phyloP scores from a whole-genome alignment of 2,888 invertebrate species.

The Rugalucina vietnamica region DNA sequence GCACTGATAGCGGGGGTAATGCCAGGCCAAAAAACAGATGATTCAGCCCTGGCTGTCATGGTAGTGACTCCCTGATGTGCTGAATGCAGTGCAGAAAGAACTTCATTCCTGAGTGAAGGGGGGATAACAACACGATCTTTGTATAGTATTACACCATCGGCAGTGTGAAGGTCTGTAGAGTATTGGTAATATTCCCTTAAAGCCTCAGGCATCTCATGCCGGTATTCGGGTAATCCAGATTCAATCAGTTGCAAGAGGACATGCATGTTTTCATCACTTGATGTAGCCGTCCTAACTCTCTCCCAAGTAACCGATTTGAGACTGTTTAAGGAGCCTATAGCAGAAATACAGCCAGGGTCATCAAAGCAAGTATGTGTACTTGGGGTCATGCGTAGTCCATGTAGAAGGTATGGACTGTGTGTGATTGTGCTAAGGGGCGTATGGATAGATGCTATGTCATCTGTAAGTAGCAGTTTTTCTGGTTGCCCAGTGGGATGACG shows the following conservation, averaged over 20 bases:
- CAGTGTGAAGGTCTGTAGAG: slow-evolving; percentile 34
- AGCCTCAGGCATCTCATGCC: slow-evolving; percentile 25
- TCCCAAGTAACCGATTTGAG: slow-evolving; percentile 63
- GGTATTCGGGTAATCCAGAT: slow-evolving; percentile 22
- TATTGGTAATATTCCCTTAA: slow-evolving; percentile 40
- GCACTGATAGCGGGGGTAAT: slow-evolving; percentile 58
- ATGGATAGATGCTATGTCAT: slow-evolving; percentile 33
- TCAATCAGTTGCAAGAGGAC: slow-evolving; percentile 30
- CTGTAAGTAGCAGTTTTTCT: neutral
- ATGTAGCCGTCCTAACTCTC: slow-evolving; percentile 47
- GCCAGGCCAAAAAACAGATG: slow-evolving; percentile 69
- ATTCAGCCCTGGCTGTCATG: slow-evolving; percentile 66
- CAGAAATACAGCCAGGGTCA: neutral
- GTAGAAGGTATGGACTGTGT: neutral
- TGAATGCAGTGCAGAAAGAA: slow-evolving; percentile 61
- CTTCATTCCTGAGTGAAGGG: slow-evolving; percentile 48
- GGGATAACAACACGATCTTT: slow-evolving; percentile 67
- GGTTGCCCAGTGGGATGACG: slow-evolving; percentile 48
- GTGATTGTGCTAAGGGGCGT: neutral
- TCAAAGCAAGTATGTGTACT: neutral
- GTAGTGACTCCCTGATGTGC: slow-evolving; percentile 69
- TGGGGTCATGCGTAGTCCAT: neutral
- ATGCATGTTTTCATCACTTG: slow-evolving; percentile 60
- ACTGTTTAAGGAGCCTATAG: slow-evolving; percentile 6
- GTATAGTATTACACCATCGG: slow-evolving; percentile 59